Base-by-base conservation (phyloP, 1,140 invertebrate genomes). In the Harlomillsia oculata region DNA sequence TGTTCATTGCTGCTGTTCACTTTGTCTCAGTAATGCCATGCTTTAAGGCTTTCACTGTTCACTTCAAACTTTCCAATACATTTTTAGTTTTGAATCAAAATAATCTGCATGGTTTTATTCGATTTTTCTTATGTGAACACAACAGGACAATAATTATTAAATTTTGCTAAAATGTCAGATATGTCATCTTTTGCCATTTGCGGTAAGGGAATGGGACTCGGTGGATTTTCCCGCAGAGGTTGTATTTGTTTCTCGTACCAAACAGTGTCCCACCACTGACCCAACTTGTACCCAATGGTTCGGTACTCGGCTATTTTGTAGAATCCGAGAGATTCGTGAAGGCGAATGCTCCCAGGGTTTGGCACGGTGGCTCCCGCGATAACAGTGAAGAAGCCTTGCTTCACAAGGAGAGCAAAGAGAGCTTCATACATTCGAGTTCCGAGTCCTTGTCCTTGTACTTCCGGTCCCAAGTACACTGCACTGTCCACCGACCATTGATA, bases 181-280 rank as follows among this genome's bases (percentile, higher is more conserved):
- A 43, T 25, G 21, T 43, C 20, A 14, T 11, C 14, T 20, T 46
- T 46, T 46, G 25, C 9, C 28, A 46, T 4, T 34, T 32, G 28
- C 20, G 45, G 36, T 21, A 32, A 48, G 14, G 45, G 45, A 3
- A 48, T 18, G n/a, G 45, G 45, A 3, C 14, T 13, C 2, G n/a
- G 3, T 11, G 45, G 45, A 30, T 48, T 30, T 48, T 48, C 45
- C 21, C 6, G 30, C 25, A 48, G 29, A 20, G 9, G 2, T 32
- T 48, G 45, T 20, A 48, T 21, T 32, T 48, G 28, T 20, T 48
- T 48, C n/a, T 28, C 16, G 23, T 48, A 48, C 45, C 28, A 48
- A 11, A 11, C 1, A 5, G 36, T 32, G 36, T 48, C 45, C 1
- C 8, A 4, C 45, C 45, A 48, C 23, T 48, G 20, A 20, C 45